Percentiles rank a stretch among this genome's conserved stretches.
These are phyloP conservation scores for Fragum sueziense DNA, from an alignment of 2,888 invertebrate species.

Conservation along the genomic window DNA sequence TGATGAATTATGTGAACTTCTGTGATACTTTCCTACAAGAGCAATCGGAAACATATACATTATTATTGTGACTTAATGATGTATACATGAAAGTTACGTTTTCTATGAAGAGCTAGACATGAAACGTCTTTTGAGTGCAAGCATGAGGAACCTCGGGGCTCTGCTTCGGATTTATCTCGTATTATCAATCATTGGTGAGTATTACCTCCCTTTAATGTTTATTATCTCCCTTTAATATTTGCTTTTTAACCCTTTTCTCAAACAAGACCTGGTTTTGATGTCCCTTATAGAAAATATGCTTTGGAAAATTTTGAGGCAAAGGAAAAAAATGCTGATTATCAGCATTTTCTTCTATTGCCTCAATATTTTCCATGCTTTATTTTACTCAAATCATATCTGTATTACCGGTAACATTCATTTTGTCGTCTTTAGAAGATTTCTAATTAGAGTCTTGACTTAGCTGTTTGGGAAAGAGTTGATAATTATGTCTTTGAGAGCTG, in stretches of 20 bases:
- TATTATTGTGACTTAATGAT: constrained; percentile 9
- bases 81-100: background rate
- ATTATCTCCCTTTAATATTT: too few species aligned
- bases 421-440: too few species aligned
- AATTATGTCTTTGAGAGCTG: background rate
- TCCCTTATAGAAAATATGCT: too few species aligned
- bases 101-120: constrained; percentile 3
- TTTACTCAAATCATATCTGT: too few species aligned
- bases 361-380: too few species aligned
- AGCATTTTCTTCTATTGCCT: too few species aligned
- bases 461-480: background rate
- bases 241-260: too few species aligned
- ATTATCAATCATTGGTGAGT: constrained; percentile 41
- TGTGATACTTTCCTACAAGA: background rate
- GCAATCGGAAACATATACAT: background rate
- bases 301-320: too few species aligned
- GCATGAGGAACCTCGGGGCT: constrained; percentile 29
- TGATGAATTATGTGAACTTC: background rate
- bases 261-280: too few species aligned
- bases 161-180: constrained; percentile 39
- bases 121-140: constrained; percentile 15
- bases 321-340: too few species aligned
- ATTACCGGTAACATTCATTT: too few species aligned
- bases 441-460: too few species aligned
- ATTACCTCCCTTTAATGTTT: constrained; percentile 4